These are phyloP conservation scores for Amazona vittata DNA, from an alignment of 2,113 vertebrate genomes.

Conservation along the genomic window DNA sequence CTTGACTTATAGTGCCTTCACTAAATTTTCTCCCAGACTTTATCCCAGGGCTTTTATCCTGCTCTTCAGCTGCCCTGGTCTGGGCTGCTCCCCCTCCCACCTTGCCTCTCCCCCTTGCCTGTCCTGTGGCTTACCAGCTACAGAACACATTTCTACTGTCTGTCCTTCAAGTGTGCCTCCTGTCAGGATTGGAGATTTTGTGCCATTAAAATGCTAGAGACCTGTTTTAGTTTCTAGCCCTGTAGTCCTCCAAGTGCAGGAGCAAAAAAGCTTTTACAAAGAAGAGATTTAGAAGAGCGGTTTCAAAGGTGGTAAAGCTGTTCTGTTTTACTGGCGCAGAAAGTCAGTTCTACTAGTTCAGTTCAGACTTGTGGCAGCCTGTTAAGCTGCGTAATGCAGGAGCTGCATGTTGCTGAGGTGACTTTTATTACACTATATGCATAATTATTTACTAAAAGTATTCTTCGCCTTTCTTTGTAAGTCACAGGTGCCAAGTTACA, in stretches of 20 bases:
- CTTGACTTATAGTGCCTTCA: not conserved
- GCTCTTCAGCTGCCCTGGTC: fast-evolving
- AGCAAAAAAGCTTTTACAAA: not conserved
- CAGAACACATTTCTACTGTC: not conserved
- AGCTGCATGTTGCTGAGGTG: not conserved
- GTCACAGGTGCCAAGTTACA: not conserved
- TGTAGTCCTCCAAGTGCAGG: not conserved
- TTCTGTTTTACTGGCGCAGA: constrained; percentile 31
- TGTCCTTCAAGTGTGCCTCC: not conserved
- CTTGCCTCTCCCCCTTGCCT: not conserved
- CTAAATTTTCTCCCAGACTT: not conserved
- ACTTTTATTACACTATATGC: not conserved
- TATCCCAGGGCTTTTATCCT: not conserved
- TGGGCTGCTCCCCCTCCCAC: not conserved
- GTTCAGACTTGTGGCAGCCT: constrained; percentile 18
- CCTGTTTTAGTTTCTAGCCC: not conserved
- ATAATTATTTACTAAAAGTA: not conserved
- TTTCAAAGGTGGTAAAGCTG: not conserved
- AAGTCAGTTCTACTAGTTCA: not conserved
- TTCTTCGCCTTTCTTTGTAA: not conserved
- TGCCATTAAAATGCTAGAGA: not conserved
- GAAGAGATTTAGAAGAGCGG: not conserved
- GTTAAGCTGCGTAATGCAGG: not conserved
- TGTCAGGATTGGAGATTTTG: not conserved
- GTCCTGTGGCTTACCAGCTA: not conserved